These are phyloP conservation scores for Gallirallus australis DNA, from an alignment of 2,797 vertebrate species.

Conservation along the genomic window DNA sequence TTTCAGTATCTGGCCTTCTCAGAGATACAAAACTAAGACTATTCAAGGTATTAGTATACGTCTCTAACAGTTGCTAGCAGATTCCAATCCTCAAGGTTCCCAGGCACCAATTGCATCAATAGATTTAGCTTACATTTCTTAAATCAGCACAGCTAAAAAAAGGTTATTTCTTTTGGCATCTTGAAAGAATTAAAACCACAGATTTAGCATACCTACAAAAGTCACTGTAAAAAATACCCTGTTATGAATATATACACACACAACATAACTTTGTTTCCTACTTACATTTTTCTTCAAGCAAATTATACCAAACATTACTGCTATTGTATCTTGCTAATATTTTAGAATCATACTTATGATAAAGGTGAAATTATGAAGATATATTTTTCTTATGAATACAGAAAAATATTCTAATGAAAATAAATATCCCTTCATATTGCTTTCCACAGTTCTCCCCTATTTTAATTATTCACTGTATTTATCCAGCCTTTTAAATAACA, in stretches of 20 bases:
- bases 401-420: neutral
- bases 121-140: slow-evolving; percentile 32
- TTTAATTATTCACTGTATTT: neutral
- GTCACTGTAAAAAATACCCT: neutral
- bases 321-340: neutral
- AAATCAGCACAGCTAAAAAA: slow-evolving; percentile 38
- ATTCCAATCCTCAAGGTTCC: slow-evolving; percentile 21
- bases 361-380: neutral
- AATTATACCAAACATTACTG: neutral
- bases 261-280: neutral
- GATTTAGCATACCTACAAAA: neutral
- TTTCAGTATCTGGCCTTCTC: neutral
- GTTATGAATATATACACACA: neutral
- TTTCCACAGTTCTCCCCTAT: neutral
- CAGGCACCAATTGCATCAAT: neutral
- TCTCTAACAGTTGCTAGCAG: neutral
- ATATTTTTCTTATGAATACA: neutral
- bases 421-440: neutral
- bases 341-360: neutral
- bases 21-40: neutral
- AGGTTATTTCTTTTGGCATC: slow-evolving; percentile 20
- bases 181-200: neutral
- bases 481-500: neutral
- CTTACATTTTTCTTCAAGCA: neutral
- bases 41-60: neutral